phyloP scores from a whole-genome alignment of 2,888 invertebrate genomes.

The Rhingia rostrata region DNA sequence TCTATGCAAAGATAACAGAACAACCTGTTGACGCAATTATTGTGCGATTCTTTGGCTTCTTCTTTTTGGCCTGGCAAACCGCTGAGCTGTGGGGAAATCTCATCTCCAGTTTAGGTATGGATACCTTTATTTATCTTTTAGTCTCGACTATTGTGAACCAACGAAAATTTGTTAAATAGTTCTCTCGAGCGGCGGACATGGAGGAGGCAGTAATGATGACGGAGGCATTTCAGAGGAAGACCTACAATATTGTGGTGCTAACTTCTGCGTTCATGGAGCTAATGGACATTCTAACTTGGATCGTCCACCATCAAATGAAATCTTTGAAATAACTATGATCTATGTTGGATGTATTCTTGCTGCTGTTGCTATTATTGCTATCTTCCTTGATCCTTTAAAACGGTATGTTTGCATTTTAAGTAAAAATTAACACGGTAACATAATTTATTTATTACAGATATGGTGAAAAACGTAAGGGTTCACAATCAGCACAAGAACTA shows the following conservation, averaged over 20 bases:
- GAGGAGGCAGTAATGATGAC: slow-evolving; percentile 82
- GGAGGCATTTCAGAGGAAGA: slow-evolving; percentile 83
- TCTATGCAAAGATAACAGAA: slow-evolving; percentile 94
- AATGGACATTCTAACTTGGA: slow-evolving; percentile 90
- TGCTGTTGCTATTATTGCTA: slow-evolving; percentile 92
- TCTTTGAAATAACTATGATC: slow-evolving; percentile 94
- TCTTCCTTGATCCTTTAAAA: slow-evolving; percentile 95
- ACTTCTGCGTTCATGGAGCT: slow-evolving; percentile 90
- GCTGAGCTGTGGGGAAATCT: slow-evolving; percentile 98
- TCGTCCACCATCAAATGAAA: slow-evolving; percentile 92
- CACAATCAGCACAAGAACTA: slow-evolving; percentile 89
- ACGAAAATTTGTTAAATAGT: slow-evolving; percentile 81
- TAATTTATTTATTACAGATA: slow-evolving; percentile 85
- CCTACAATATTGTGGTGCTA: slow-evolving; percentile 89
- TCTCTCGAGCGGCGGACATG: slow-evolving; percentile 90
- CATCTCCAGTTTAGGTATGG: slow-evolving; percentile 90
- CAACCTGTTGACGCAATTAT: slow-evolving; percentile 95
- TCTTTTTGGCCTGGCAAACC: slow-evolving; percentile 98
- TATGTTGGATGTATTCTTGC: slow-evolving; percentile 93
- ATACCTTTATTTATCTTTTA: neutral
- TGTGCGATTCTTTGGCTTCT: slow-evolving; percentile 98
- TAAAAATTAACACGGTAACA: neutral
- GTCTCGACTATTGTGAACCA: slow-evolving; percentile 11
- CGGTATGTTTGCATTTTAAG: slow-evolving; percentile 84
- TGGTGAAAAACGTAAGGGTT: slow-evolving; percentile 91